A percentile compares a stretch with the other conserved stretches of the same genome.
Conservation (phyloP, 2,888 invertebrate species). For the Thalpophila matura region DNA sequence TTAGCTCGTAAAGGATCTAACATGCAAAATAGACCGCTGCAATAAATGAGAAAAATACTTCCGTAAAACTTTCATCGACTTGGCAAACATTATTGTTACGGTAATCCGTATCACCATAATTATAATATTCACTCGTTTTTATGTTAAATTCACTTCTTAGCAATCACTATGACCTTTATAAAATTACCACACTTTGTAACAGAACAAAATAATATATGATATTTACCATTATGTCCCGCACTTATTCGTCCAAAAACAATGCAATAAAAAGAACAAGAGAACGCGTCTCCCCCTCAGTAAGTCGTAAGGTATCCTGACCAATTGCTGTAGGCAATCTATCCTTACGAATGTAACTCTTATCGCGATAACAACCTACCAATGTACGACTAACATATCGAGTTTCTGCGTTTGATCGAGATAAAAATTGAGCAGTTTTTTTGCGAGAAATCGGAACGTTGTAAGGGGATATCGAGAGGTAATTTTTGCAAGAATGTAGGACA, state of each 20-base stretch:
- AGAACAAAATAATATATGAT: constrained; percentile 45
- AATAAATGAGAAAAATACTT: no score
- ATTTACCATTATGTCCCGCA: constrained; percentile 77
- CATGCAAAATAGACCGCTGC: no score
- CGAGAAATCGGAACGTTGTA: neutral
- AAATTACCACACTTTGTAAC: constrained; percentile 1
- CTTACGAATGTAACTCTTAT: constrained; percentile 72
- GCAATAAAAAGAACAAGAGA: constrained; percentile 38
- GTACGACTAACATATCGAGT: constrained; percentile 62
- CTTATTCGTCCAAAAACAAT: constrained; percentile 33
- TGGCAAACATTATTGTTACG: neutral
- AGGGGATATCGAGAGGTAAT: neutral
- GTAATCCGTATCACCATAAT: neutral
- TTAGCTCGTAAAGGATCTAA: no score
- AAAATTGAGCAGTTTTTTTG: constrained; percentile 23
- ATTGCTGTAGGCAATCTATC: constrained; percentile 76
- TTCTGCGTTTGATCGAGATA: constrained; percentile 60
- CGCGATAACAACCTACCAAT: constrained; percentile 66
- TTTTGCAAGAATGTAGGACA: neutral
- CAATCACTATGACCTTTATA: neutral
- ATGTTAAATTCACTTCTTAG: neutral
- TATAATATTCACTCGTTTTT: neutral
- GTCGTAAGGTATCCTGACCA: constrained; percentile 73
- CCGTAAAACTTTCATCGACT: no score
- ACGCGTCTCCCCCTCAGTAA: constrained; percentile 56